These are phyloP conservation scores for Tetramorium simillimum DNA, from an alignment of 1,140 invertebrate genomes.

Conservation along the genomic window DNA sequence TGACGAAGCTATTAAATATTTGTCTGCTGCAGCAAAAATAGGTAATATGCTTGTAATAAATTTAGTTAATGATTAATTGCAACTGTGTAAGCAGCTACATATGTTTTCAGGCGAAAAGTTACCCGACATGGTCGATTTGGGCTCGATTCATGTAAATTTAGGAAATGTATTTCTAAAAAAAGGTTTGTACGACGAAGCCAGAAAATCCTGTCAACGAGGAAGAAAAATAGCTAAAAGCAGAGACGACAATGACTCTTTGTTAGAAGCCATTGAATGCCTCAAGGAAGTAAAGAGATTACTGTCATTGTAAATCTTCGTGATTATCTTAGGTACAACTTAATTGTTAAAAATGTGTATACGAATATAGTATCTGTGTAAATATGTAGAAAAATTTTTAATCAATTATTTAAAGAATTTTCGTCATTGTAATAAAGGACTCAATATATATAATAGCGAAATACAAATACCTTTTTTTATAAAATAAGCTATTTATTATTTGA, in stretches of 20 bases:
- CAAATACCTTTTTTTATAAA: conserved; percentile 12
- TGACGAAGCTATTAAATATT: conserved; percentile 89
- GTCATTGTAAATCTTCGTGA: not conserved
- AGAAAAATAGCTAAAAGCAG: conserved; percentile 89
- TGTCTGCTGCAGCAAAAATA: conserved; percentile 90
- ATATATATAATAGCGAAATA: not conserved
- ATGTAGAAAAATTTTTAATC: conserved; percentile 4
- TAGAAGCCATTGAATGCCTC: conserved; percentile 90
- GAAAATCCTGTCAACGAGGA: conserved; percentile 90
- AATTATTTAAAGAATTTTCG: conserved; percentile 4
- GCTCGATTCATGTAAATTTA: conserved; percentile 93
- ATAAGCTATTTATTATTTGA: not conserved
- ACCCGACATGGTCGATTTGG: conserved; percentile 89
- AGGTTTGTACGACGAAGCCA: conserved; percentile 89
- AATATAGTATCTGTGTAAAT: not conserved
- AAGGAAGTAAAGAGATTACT: conserved; percentile 87
- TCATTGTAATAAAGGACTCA: not conserved
- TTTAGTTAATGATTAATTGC: conserved; percentile 28
- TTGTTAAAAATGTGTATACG: conserved; percentile 13
- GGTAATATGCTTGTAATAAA: conserved; percentile 82
- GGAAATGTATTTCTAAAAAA: conserved; percentile 92
- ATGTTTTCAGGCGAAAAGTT: conserved; percentile 84
- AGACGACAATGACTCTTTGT: conserved; percentile 88
- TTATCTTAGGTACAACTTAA: not conserved
- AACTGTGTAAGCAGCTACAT: conserved; percentile 17